A percentile compares a stretch with the other conserved stretches of the same genome.
phyloP scores from a whole-genome alignment of 2,113 vertebrate species.

The Rhinopomastus cyanomelas region DNA sequence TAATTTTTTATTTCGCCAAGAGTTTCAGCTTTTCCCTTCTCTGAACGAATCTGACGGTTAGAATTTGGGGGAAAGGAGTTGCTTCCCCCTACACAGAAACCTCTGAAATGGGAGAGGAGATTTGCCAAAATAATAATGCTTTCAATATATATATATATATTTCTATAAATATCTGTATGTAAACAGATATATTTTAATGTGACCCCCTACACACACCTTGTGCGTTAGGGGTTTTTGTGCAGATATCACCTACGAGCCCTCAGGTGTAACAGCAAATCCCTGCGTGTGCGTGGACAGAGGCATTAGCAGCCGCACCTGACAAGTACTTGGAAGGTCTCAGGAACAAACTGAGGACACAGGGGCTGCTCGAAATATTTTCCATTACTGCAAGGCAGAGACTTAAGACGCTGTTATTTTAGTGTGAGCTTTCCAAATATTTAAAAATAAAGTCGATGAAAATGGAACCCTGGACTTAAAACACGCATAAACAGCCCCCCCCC shows the following conservation, averaged over 20 bases:
- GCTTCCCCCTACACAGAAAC: neutral
- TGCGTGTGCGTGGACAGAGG: neutral
- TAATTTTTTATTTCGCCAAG: neutral
- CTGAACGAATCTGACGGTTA: neutral
- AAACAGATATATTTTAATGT: neutral
- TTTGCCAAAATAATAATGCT: neutral
- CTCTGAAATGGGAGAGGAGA: neutral
- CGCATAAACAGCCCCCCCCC: neutral
- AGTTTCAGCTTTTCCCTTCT: neutral
- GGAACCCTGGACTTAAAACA: slow-evolving; percentile 7
- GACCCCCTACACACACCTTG: no score
- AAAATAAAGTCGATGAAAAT: slow-evolving; percentile 54
- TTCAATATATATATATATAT: neutral
- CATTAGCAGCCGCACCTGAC: slow-evolving; percentile 33
- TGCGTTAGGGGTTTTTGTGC: neutral
- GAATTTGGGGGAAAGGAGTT: neutral
- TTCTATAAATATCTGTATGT: neutral
- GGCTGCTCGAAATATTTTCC: slow-evolving; percentile 62
- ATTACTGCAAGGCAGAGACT: slow-evolving; percentile 45
- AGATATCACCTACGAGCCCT: neutral
- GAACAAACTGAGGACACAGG: neutral
- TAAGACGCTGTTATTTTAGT: slow-evolving; percentile 57
- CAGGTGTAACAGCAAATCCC: neutral
- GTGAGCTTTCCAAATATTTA: slow-evolving; percentile 62
- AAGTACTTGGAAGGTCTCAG: slow-evolving; percentile 20